Percentiles rank a stretch among this genome's conserved stretches.
Evolutionary conservation across 2,113 vertebrate genomes (phyloP).

Genomic region (Hepsetus odoe): DNA sequence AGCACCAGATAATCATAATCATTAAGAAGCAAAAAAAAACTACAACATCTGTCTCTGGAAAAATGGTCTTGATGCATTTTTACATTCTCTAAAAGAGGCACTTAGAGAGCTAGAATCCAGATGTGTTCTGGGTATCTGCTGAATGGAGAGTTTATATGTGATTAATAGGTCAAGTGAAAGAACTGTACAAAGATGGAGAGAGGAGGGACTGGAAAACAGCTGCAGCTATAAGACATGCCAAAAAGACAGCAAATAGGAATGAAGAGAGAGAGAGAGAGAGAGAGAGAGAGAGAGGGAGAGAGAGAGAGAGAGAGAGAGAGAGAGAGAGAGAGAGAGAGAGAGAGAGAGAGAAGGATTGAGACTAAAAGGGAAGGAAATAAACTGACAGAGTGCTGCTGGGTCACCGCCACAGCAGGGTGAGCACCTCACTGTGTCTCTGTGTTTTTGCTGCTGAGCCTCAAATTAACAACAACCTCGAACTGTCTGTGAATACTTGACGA

Average conservation of each 20-base stretch:
- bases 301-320: too few species aligned
- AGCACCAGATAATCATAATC: too few species aligned
- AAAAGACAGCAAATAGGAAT: neutral
- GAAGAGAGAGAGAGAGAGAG: neutral
- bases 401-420: neutral
- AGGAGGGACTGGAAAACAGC: neutral
- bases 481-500: neutral
- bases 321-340: too few species aligned
- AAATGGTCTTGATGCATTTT: neutral
- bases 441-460: neutral
- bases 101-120: neutral
- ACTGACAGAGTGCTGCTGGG: neutral
- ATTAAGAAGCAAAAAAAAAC: too few species aligned
- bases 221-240: neutral
- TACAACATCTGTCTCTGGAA: neutral
- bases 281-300: too few species aligned
- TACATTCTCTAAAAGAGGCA: neutral
- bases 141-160: neutral
- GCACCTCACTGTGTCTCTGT: neutral
- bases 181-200: neutral
- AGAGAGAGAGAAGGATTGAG: neutral
- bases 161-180: slow-evolving; percentile 16
- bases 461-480: neutral
- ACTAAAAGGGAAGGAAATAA: slow-evolving; percentile 11
- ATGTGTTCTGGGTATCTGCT: neutral